Evolutionary conservation across 2,797 vertebrate species (phyloP).

Genomic region (Enteromius afrohamiltoni): DNA sequence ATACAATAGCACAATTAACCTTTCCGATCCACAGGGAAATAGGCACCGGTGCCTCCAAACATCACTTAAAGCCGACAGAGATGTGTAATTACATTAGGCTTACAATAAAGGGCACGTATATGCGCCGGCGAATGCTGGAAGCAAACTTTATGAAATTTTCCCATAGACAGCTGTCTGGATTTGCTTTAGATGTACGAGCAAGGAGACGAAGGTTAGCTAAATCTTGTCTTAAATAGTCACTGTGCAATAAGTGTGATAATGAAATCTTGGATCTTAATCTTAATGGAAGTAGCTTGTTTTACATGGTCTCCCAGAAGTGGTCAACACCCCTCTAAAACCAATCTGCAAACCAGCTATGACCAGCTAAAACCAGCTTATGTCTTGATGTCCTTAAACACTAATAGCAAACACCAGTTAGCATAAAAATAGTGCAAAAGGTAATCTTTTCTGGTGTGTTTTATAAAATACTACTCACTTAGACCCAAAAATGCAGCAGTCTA

Average conservation of each 20-base stretch:
- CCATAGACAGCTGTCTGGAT: not conserved
- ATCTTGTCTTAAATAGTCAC: not conserved
- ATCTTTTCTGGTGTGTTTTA: not conserved
- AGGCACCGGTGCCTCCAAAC: constrained; percentile 53
- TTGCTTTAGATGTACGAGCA: not conserved
- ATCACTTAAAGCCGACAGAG: constrained; percentile 60
- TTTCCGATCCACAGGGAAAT: constrained; percentile 57
- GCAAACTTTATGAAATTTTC: constrained; percentile 12
- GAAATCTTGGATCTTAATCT: not conserved
- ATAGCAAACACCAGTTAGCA: not conserved
- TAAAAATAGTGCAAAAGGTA: not conserved
- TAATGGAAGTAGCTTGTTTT: not conserved
- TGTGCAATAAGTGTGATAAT: not conserved
- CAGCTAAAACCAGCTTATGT: not conserved
- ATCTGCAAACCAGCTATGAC: too few relatives aligned
- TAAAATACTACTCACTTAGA: not conserved
- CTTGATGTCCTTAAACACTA: not conserved
- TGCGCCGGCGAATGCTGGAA: not conserved
- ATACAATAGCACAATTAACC: constrained; percentile 67
- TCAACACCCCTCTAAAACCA: not conserved
- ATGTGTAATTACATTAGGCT: constrained; percentile 61
- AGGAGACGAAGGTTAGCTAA: not conserved
- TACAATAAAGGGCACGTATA: constrained; percentile 33
- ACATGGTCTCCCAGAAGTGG: not conserved
- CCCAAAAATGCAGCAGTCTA: not conserved